Base-by-base conservation (phyloP, 2,797 vertebrate genomes). In the Labeo calbasu region DNA sequence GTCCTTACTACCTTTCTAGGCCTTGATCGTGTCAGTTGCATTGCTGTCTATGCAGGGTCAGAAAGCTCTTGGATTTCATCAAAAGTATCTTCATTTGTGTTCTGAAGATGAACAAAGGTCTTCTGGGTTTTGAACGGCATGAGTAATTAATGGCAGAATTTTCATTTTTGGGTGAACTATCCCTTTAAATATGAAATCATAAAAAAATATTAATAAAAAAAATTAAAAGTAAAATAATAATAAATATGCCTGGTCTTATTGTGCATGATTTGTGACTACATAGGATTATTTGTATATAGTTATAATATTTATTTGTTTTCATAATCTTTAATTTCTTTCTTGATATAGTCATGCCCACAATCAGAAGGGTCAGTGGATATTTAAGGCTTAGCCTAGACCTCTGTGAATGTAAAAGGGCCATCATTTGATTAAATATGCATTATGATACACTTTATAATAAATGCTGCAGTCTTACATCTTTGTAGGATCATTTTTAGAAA, bases 391-490 rank as follows among this genome's bases (percentile, higher is more conserved):
- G 2, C 46, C 1, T 51, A 15, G 28, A 15, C 73, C 13, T 76
- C 73, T 40, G 32, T 75, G 25, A 14, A 36, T 40, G 51, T n/a
- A 40, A 76, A 57, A 4, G 73, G 28, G 19, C 32, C 65, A n/a
- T 76, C 2, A 40, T 76, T 57, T 76, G 28, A 76, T 76, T 76
- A 57, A 75, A 36, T 36, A 55, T 36, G 19, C 25, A 32, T 75
- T 75, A 55, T 36, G 51, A 14, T 36, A 21, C 28, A 75, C 12
- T 76, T n/a, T 32, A 57, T 40, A 40, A 40, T 36, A n/a, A 14
- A 76, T 76, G 28, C 17, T 57, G 28, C 28, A n/a, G 51, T 40
- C 72, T 76, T 40, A 23, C 32, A 36, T 76, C 12, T 57, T 75
- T 57, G 11, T 57, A 51, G 51, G 12, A 55, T 57, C 6, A 36